Conservation (phyloP, 2,888 invertebrate species). For the Melinopterus prodromus region DNA sequence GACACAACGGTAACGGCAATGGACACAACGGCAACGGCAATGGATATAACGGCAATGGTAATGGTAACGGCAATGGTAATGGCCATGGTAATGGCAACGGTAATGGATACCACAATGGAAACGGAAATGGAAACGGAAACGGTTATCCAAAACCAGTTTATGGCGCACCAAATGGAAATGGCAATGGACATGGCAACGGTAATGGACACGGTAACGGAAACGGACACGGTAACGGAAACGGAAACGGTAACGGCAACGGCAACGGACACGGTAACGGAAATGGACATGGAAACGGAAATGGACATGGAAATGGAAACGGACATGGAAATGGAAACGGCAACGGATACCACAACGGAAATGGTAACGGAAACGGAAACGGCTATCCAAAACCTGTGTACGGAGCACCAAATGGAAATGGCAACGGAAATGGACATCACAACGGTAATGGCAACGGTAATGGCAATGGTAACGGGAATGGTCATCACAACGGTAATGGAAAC, state of each 20-base stretch:
- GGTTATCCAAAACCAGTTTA: constrained; percentile 32
- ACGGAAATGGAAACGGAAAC: constrained; percentile 41
- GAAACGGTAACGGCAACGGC: constrained; percentile 44
- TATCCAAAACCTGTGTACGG: constrained; percentile 32
- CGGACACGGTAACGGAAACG: constrained; percentile 52
- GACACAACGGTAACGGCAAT: constrained; percentile 44
- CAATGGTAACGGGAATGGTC: constrained; percentile 51
- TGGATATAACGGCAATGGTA: constrained; percentile 45
- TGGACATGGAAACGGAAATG: constrained; percentile 43
- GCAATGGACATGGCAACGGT: constrained; percentile 48
- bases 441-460: constrained; percentile 44
- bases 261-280: constrained; percentile 40
- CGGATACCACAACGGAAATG: constrained; percentile 45
- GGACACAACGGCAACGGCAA: constrained; percentile 40
- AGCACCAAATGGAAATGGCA: constrained; percentile 37
- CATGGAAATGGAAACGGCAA: constrained; percentile 43
- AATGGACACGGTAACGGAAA: constrained; percentile 51
- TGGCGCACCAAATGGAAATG: constrained; percentile 34
- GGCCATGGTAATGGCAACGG: constrained; percentile 41
- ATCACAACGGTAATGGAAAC: constrained; percentile 51
- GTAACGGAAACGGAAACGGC: constrained; percentile 38
- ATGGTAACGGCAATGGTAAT: constrained; percentile 37
- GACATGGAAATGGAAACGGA: constrained; percentile 41
- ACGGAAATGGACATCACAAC: constrained; percentile 47
- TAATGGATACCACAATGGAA: constrained; percentile 44